These are phyloP conservation scores for Pardosa pseudoannulata DNA, from an alignment of 2,888 invertebrate species.

Conservation along the genomic window DNA sequence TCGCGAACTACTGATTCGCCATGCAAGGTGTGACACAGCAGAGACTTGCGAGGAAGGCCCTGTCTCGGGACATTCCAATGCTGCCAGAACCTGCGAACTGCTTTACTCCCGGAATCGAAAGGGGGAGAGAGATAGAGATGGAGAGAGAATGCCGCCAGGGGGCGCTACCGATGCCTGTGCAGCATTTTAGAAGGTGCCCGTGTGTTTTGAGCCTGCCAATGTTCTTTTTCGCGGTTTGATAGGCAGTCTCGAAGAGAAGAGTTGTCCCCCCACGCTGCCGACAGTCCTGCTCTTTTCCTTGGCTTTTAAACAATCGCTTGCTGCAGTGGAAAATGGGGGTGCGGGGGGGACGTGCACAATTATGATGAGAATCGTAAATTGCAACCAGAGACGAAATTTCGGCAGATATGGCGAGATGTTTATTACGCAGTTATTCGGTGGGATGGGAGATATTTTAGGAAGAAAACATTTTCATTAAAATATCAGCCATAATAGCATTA, in stretches of 20 bases:
- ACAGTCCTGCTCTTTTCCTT: not conserved
- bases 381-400: not conserved
- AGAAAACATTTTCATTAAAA: too few species aligned
- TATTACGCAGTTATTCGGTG: not conserved
- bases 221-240: not conserved
- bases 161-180: slow-evolving; percentile 39
- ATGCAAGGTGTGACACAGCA: not conserved
- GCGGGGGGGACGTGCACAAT: not conserved
- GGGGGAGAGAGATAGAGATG: not conserved
- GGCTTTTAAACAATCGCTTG: not conserved
- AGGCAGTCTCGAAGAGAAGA: not conserved
- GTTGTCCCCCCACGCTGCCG: not conserved
- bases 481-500: too few species aligned
- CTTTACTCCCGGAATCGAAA: not conserved
- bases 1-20: not conserved
- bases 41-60: not conserved
- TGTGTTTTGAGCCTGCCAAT: not conserved
- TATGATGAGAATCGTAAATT: too few species aligned
- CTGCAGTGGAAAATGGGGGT: too few species aligned
- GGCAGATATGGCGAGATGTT: not conserved
- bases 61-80: not conserved
- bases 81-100: not conserved
- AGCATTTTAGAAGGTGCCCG: slow-evolving; percentile 19
- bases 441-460: too few species aligned
- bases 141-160: slow-evolving; percentile 11